Base-by-base conservation (phyloP, 2,888 invertebrate species). In the Baronia brevicornis region DNA sequence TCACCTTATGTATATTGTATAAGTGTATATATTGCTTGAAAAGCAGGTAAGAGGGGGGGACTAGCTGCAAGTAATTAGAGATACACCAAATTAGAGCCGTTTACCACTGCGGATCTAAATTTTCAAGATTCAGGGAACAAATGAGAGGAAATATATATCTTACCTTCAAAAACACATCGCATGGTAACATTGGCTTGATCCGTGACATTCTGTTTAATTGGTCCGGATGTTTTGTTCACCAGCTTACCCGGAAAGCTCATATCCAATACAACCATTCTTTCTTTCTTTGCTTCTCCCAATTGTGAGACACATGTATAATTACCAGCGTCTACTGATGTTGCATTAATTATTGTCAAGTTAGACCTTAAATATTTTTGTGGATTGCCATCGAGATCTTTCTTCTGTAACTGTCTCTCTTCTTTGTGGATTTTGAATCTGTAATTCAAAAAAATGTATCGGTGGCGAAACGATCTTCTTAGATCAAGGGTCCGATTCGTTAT, bases 121-220 rank as follows among this genome's bases (percentile, higher is more conserved):
- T n/a, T n/a, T n/a, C n/a, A n/a, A n/a, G n/a, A n/a, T n/a, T n/a
- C n/a, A 19, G 24, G 17, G 17, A 4, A 18, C 28, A 20, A 7
- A 4, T n/a, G n/a, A n/a, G 2, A 11, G 22, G 22, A 12, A 18
- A 28, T 28, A 18, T 6, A 28, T 19, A 46, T n/a, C 60, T 48
- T 37, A 84, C 84, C 70, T 70, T 80, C 69, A 51, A 84, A 84
- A 25, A 61, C 40, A 51, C 84, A 85, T 17, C 45, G 47, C 51
- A 79, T 39, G 0, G 49, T 55, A 0, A 70, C 56, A 28, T 54
- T 59, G 0, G 41, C 51, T 5, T 49, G 48, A 4, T 64, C 51
- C 0, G 63, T 54, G 0, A 57, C 48, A 29, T 69, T 66, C 13
- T 51, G 49, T 4, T 38, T 46, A n/a, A 75, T 46, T 0, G 64